Percentiles rank a stretch among this genome's conserved stretches.
Conservation (phyloP, 2,888 invertebrate species). For the Helleia helle region DNA sequence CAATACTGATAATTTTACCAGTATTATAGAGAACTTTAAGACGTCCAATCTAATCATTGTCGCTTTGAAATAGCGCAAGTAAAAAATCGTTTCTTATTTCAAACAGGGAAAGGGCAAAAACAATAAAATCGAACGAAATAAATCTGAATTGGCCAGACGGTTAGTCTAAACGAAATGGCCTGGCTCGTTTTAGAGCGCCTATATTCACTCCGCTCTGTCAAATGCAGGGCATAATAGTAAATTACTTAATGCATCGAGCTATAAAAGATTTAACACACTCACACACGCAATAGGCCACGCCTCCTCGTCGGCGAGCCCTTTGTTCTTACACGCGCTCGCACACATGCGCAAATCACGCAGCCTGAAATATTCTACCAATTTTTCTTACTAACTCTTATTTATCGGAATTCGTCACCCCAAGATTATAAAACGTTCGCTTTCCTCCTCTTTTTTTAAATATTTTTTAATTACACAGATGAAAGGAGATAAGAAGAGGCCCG, state of each 20-base stretch:
- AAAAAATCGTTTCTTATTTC: too few relatives aligned
- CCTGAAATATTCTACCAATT: slow-evolving; percentile 48
- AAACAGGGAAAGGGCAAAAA: background rate
- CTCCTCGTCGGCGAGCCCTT: slow-evolving; percentile 38
- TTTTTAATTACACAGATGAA: slow-evolving; percentile 10
- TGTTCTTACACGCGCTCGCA: slow-evolving; percentile 36
- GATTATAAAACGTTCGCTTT: slow-evolving; percentile 19
- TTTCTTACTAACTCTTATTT: slow-evolving; percentile 50
- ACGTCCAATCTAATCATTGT: too few relatives aligned
- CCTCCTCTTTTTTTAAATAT: slow-evolving; percentile 17
- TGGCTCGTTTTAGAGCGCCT: slow-evolving; percentile 1
- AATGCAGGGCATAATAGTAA: slow-evolving; percentile 66
- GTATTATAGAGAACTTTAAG: too few relatives aligned
- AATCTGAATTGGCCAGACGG: background rate
- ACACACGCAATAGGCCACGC: slow-evolving; percentile 36
- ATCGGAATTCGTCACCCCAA: slow-evolving; percentile 31
- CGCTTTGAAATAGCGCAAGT: too few relatives aligned
- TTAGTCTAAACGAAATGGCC: background rate
- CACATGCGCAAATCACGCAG: slow-evolving; percentile 49
- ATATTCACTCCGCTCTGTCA: slow-evolving; percentile 34
- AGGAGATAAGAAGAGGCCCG: slow-evolving; percentile 13
- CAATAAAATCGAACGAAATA: background rate
- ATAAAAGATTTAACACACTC: slow-evolving; percentile 65
- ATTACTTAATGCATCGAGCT: slow-evolving; percentile 72
- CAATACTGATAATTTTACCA: too few relatives aligned